Base-by-base conservation (phyloP, 1,140 invertebrate species). In the Zaprionus gabonicus region DNA sequence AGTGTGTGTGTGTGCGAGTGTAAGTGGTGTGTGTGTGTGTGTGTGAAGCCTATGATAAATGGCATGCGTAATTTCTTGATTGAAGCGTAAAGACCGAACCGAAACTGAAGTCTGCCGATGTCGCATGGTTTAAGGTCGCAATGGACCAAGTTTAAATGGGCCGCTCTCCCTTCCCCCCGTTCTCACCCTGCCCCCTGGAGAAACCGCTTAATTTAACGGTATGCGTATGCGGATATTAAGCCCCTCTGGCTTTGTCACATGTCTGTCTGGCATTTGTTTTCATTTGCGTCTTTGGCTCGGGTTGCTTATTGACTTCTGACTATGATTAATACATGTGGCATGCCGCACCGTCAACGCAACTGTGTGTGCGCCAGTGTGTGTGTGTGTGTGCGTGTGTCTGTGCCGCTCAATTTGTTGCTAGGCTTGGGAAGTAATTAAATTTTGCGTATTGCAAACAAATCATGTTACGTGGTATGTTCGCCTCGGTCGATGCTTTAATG, bases 31-130 rank as follows among this genome's bases (percentile, higher is more conserved):
- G 41, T 27, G 59, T 15, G 68, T 53, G 44, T 65, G 59, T 58
- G 23, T 23, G 25, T 23, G 38, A 10, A 12, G 13, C 17, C 34
- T 53, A 75, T 75, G 73, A 76, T 71, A 76, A 72, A 76, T 73
- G 57, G 59, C 56, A 72, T 76, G 69, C 49, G 74, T 60, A 76
- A 72, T 72, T 72, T 72, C 44, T 72, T 76, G 74, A 76, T 72
- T 72, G 63, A 72, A 72, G 69, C 70, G 63, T 44, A 66, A 71
- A 71, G 62, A 36, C 44, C 4, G 27, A 23, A 59, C 31, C 49
- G 51, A 55, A 15, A 55, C 59, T 27, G 20, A 56, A 51, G 25
- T 46, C 41, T 46, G 41, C 6, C 41, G 0, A 46, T 46, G 41
- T 44, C 53, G 20, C 36, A 28, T 38, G 28, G 57, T 58, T 69